phyloP scores from a whole-genome alignment of 2,888 invertebrate species.

The Eueremaeus valkanovi region DNA sequence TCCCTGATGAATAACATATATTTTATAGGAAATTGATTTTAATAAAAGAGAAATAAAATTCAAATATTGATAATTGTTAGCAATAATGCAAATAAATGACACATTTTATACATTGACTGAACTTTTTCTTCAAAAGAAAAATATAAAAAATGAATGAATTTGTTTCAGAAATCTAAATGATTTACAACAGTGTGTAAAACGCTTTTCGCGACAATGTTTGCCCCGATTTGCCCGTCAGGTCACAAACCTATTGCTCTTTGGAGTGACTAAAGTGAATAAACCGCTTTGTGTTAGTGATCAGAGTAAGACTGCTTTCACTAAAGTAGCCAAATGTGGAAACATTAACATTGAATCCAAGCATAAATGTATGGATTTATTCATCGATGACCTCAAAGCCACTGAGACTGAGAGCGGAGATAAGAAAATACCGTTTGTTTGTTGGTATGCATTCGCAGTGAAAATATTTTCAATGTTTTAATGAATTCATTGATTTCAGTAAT shows the following conservation, averaged over 20 bases:
- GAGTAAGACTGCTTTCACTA: neutral
- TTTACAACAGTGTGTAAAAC: constrained; percentile 29
- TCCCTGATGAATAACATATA: no score
- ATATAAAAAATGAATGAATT: no score
- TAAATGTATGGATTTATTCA: constrained; percentile 29
- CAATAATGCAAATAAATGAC: no score
- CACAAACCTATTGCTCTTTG: constrained; percentile 28
- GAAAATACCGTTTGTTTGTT: constrained; percentile 33
- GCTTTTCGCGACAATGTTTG: constrained; percentile 35
- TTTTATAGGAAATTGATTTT: no score
- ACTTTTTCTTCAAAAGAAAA: no score
- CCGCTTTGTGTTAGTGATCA: constrained; percentile 20
- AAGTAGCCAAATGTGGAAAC: constrained; percentile 35
- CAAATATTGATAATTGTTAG: no score
- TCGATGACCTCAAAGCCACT: constrained; percentile 9
- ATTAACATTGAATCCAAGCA: constrained; percentile 21
- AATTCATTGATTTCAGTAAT: constrained; percentile 2
- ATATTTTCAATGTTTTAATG: no score
- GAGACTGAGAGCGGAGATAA: constrained; percentile 13
- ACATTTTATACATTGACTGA: no score
- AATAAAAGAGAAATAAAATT: no score
- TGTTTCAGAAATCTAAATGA: constrained; percentile 33
- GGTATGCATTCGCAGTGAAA: neutral
- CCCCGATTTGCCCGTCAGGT: constrained; percentile 24
- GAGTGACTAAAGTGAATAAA: constrained; percentile 24